Percentiles rank a stretch among this genome's conserved stretches.
phyloP scores from a whole-genome alignment of 2,888 invertebrate species.

The Plemyria rubiginata region DNA sequence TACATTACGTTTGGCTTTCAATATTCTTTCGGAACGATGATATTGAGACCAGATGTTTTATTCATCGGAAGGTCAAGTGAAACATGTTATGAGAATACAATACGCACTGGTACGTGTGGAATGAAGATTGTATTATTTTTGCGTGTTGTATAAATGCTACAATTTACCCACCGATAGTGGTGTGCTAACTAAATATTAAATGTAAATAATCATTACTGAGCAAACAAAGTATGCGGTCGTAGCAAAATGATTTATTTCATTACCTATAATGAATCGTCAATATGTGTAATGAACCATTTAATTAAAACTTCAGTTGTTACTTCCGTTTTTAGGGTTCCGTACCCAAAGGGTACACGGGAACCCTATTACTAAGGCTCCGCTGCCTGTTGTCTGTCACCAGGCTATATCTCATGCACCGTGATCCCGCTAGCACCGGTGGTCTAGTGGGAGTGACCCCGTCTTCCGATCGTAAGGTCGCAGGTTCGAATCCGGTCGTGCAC shows the following conservation, averaged over 20 bases:
- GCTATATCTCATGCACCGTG: too few relatives aligned
- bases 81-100: slow-evolving; percentile 31
- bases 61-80: slow-evolving; percentile 41
- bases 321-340: too few relatives aligned
- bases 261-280: too few relatives aligned
- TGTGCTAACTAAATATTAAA: slow-evolving; percentile 20
- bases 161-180: slow-evolving; percentile 21
- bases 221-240: slow-evolving; percentile 2
- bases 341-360: too few relatives aligned
- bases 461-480: too few relatives aligned
- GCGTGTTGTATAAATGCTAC: slow-evolving; percentile 24
- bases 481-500: too few relatives aligned
- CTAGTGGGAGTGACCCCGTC: too few relatives aligned
- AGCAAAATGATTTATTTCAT: neutral
- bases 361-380: too few relatives aligned
- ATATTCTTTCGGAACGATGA: slow-evolving; percentile 37
- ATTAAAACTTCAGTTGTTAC: too few relatives aligned
- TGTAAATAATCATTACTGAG: slow-evolving; percentile 22
- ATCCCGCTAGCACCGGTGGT: too few relatives aligned
- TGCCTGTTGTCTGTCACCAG: too few relatives aligned
- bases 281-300: too few relatives aligned
- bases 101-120: slow-evolving; percentile 13
- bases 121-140: slow-evolving; percentile 29
- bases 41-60: slow-evolving; percentile 39
- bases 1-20: slow-evolving; percentile 38